A percentile compares a stretch with the other conserved stretches of the same genome.
phyloP scores from a whole-genome alignment of 2,113 vertebrate genomes.

The Hippocampus abdominalis region DNA sequence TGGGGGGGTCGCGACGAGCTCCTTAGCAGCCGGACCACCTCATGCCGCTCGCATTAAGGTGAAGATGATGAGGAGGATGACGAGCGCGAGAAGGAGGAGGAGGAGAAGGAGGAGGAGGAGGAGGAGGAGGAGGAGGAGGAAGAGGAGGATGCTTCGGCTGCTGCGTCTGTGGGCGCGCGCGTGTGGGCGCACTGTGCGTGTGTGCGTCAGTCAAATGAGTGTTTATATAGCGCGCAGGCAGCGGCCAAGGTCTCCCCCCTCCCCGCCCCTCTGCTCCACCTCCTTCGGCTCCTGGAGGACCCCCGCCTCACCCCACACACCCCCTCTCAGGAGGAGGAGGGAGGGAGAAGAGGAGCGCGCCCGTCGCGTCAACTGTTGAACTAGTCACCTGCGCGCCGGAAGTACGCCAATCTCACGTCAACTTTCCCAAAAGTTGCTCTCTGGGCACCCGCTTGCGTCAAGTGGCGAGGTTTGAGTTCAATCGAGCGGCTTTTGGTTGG shows the following conservation, averaged over 20 bases:
- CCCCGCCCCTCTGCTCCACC: constrained; percentile 53
- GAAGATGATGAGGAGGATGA: neutral
- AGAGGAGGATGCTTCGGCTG: constrained; percentile 48
- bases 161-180: constrained; percentile 43
- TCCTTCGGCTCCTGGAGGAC: constrained; percentile 49
- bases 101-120: constrained; percentile 10
- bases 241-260: constrained; percentile 64
- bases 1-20: constrained; percentile 12
- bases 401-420: neutral
- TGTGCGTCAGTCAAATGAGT: constrained; percentile 78
- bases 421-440: neutral
- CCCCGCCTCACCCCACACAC: neutral
- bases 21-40: constrained; percentile 12
- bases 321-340: constrained; percentile 23
- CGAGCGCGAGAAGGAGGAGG: constrained; percentile 11
- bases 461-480: neutral
- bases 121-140: constrained; percentile 24
- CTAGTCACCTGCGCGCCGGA: constrained; percentile 44
- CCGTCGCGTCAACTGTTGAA: neutral
- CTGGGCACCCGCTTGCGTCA: neutral
- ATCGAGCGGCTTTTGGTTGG: neutral
- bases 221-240: constrained; percentile 88
- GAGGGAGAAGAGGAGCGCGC: constrained; percentile 29
- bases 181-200: constrained; percentile 39
- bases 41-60: constrained; percentile 6